Base-by-base conservation (phyloP, 2,113 vertebrate genomes). In the Catharus fuscescens region DNA sequence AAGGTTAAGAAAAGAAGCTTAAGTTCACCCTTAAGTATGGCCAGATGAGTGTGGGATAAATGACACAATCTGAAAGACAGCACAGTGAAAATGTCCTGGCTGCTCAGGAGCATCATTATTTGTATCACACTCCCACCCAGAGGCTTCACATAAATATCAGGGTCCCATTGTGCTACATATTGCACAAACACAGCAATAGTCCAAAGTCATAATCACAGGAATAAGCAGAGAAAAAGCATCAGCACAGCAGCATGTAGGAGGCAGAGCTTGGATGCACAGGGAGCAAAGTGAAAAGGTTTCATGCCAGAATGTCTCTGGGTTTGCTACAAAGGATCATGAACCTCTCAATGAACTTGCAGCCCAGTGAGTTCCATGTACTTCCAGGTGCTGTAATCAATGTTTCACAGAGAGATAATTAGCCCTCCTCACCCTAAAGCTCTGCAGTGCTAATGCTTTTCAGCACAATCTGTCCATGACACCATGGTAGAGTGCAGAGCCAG, bases 361-460 rank as follows among this genome's bases (percentile, higher is more conserved):
- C 81, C 42, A 52, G 72, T 69, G 64, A 94, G 78, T 74, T 89
- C 84, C 29, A 8, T 79, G 60, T 72, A 92, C 74, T 90, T 92
- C 84, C 93, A 96, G 95, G 93, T 95, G 74, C 85, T 67, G 71
- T 94, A 95, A 95, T 92, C 92, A 94, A 95, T 88, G 92, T 92
- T 96, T 91, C 92, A 95, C 93, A 73, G 90, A 70, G 90, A 95
- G 87, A 92, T 95, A 93, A 96, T 96, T 96, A 96, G 95, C 95
- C 84, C 93, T 61, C 45, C 66, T 95, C 93, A 96, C 94, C 93
- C 44, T 4, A 62, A 80, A 83, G 81, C 74, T 90, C 66, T 7
- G 3, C 84, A 47, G 67, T 20, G 52, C 47, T 93, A 70, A 86
- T 74, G 77, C 69, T 93, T 96, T 93, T 92, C 88, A 91, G 57